Evolutionary conservation across 2,888 invertebrate species (phyloP).

Genomic region (Herminia tarsipennalis): DNA sequence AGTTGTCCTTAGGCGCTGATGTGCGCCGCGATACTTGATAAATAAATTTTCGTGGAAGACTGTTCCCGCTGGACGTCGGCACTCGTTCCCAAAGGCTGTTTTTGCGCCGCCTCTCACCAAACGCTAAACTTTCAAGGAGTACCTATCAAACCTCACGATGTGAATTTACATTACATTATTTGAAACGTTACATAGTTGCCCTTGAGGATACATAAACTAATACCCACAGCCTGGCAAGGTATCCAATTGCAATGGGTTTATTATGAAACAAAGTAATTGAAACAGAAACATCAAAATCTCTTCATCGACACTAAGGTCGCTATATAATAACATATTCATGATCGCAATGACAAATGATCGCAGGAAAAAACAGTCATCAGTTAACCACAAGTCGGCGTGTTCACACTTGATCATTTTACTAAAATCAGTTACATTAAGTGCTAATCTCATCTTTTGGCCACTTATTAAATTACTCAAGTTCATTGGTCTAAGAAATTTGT

Average conservation of each 20-base stretch:
- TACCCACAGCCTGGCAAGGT: no score
- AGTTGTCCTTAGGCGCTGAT: constrained; percentile 71
- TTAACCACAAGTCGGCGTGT: constrained; percentile 65
- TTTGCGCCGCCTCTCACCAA: constrained; percentile 45
- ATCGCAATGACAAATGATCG: constrained; percentile 20
- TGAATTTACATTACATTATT: constrained; percentile 64
- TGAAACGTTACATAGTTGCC: constrained; percentile 38
- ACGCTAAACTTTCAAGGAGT: constrained; percentile 45
- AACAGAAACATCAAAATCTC: constrained; percentile 4
- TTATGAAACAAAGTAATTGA: neutral
- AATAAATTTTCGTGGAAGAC: constrained; percentile 62
- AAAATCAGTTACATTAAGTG: constrained; percentile 67
- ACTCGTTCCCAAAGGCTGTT: constrained; percentile 45
- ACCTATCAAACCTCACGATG: constrained; percentile 65
- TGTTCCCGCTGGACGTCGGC: constrained; percentile 61
- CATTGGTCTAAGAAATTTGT: constrained; percentile 77
- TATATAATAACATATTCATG: constrained; percentile 22
- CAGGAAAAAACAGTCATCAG: constrained; percentile 57
- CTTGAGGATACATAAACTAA: no score
- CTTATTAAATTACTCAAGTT: constrained; percentile 77
- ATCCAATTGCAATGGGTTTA: neutral
- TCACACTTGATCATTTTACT: constrained; percentile 64
- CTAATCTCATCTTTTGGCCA: constrained; percentile 66
- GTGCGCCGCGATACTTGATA: constrained; percentile 66
- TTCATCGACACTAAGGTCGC: constrained; percentile 24